Conservation (phyloP, 2,113 vertebrate species). For the Hydrolagus affinis region DNA sequence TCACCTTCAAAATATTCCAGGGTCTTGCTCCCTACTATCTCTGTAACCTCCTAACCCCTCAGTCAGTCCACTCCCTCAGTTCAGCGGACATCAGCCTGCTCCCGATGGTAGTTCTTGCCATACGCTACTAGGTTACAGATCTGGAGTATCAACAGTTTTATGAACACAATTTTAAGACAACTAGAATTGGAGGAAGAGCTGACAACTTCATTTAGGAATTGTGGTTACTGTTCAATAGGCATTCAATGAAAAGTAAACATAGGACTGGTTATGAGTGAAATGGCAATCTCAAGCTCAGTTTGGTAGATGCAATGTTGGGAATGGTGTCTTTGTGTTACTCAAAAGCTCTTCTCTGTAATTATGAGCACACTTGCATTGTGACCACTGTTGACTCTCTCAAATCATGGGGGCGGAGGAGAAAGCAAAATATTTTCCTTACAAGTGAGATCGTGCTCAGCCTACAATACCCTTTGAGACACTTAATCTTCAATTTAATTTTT, state of each 20-base stretch:
- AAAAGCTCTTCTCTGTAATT: neutral
- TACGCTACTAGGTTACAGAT: too few relatives aligned
- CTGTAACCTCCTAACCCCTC: too few relatives aligned
- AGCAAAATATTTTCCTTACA: neutral
- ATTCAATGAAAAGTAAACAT: neutral
- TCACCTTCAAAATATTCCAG: too few relatives aligned
- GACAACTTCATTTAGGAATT: neutral
- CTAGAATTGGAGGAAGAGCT: neutral
- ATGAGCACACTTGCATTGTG: neutral
- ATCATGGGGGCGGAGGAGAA: neutral
- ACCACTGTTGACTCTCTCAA: neutral
- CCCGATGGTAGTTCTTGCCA: too few relatives aligned
- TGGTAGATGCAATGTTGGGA: neutral
- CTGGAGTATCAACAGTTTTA: too few relatives aligned
- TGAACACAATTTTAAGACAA: too few relatives aligned
- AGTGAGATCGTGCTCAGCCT: neutral
- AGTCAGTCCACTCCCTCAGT: too few relatives aligned
- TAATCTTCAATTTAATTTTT: neutral
- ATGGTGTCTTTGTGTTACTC: neutral
- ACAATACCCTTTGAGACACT: neutral
- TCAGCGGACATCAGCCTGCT: too few relatives aligned
- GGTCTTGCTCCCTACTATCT: too few relatives aligned
- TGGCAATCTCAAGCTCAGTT: neutral
- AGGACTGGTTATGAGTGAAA: neutral
- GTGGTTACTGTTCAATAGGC: neutral